Percentiles rank a stretch among this genome's conserved stretches.
Conservation (phyloP, 1,140 invertebrate species). For the Hormaphis cornu region DNA sequence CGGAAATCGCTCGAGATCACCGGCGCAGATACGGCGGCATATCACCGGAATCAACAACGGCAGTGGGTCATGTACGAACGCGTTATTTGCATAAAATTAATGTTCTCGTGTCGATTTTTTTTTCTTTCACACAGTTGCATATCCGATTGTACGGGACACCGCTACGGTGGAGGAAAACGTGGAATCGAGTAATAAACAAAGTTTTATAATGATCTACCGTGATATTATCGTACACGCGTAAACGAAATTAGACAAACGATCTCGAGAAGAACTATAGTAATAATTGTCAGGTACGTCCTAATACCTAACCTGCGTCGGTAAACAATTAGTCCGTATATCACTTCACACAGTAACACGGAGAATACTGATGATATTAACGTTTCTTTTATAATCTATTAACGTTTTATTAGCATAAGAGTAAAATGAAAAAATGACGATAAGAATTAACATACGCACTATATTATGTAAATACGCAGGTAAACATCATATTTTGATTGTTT, state of each 20-base stretch:
- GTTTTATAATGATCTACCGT: background rate
- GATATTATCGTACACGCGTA: too few relatives aligned
- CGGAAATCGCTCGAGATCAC: conserved; percentile 19
- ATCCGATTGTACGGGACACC: background rate
- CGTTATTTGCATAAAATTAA: conserved; percentile 22
- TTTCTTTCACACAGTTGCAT: background rate
- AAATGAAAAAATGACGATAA: too few relatives aligned
- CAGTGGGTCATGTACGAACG: conserved; percentile 4
- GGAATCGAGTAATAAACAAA: conserved; percentile 1
- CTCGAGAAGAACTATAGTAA: background rate
- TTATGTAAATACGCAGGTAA: too few relatives aligned
- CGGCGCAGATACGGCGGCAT: background rate
- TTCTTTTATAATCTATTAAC: too few relatives aligned
- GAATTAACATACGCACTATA: too few relatives aligned
- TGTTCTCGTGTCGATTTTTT: background rate
- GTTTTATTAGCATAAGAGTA: too few relatives aligned
- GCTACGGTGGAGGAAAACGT: background rate
- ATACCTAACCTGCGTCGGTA: too few relatives aligned
- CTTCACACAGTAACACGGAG: too few relatives aligned
- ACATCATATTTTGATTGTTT: too few relatives aligned
- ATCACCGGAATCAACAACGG: conserved; percentile 7
- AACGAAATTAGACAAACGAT: background rate
- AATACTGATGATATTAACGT: too few relatives aligned
- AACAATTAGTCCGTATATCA: too few relatives aligned
- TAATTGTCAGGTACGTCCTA: too few relatives aligned